Conservation (phyloP, 2,113 vertebrate genomes). For the Perca schrenkii region DNA sequence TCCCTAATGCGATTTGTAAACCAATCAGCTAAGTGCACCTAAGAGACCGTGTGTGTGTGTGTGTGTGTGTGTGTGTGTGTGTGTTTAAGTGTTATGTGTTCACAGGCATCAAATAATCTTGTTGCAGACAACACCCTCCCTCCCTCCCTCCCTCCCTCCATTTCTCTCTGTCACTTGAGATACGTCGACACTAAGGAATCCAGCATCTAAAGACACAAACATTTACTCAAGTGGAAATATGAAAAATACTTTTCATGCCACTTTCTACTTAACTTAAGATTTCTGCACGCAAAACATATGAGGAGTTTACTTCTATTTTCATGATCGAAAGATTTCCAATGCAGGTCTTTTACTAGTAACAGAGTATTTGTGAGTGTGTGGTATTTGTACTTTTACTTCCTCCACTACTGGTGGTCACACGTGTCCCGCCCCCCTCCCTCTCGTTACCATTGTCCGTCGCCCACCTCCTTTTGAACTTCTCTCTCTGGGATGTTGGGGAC, state of each 20-base stretch:
- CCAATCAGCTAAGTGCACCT: constrained; percentile 84
- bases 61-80: constrained; percentile 46
- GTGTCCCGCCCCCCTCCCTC: background rate
- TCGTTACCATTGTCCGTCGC: constrained; percentile 11
- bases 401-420: background rate
- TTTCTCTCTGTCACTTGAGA: constrained; percentile 17
- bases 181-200: constrained; percentile 1
- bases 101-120: constrained; percentile 71
- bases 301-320: background rate
- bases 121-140: constrained; percentile 65
- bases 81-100: constrained; percentile 47
- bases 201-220: no score
- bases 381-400: background rate
- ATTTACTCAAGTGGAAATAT: background rate
- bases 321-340: no score
- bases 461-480: background rate
- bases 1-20: constrained; percentile 81
- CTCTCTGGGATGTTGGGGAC: constrained; percentile 41
- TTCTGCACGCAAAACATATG: background rate
- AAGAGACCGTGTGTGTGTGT: constrained; percentile 53
- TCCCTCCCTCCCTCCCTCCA: constrained; percentile 4
- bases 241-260: background rate
- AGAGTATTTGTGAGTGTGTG: no score
- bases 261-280: background rate
- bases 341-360: no score